A percentile compares a stretch with the other conserved stretches of the same genome.
phyloP scores from a whole-genome alignment of 2,888 invertebrate genomes.

The Capitulum mitella region DNA sequence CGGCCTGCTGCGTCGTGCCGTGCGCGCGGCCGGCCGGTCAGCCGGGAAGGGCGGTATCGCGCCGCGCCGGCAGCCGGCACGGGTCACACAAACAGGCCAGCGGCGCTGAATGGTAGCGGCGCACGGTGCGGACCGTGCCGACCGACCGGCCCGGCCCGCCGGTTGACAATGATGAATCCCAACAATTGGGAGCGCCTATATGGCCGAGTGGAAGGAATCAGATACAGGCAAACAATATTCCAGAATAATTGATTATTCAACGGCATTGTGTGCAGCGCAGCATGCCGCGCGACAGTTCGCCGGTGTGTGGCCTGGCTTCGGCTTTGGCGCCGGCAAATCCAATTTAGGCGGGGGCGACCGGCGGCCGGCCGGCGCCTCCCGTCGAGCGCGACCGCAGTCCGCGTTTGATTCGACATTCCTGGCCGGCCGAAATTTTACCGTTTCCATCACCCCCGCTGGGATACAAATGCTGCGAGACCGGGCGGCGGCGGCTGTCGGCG shows the following conservation, averaged over 20 bases:
- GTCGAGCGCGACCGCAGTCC: neutral
- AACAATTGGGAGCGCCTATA: neutral
- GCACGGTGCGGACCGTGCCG: neutral
- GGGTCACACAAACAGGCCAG: neutral
- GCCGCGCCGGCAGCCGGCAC: neutral
- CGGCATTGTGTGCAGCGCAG: neutral
- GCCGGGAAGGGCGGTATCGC: no score
- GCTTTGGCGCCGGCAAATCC: neutral
- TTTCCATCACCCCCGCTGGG: conserved; percentile 16
- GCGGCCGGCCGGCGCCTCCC: neutral
- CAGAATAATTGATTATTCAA: conserved; percentile 18
- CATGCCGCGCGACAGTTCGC: neutral
- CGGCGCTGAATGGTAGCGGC: neutral
- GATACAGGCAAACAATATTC: conserved; percentile 1
- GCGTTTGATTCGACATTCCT: conserved; percentile 19
- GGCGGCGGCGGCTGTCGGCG: neutral
- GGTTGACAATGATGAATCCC: neutral
- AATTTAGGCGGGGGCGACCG: neutral
- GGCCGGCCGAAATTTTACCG: conserved; percentile 1
- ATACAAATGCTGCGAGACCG: neutral
- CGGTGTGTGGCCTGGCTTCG: neutral
- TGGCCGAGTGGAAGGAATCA: neutral
- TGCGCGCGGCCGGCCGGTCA: neutral
- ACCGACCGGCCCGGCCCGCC: neutral
- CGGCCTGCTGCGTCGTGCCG: neutral